Percentiles rank a stretch among this genome's conserved stretches.
Evolutionary conservation across 2,113 vertebrate genomes (phyloP).

Genomic region (Stegostoma tigrinum): DNA sequence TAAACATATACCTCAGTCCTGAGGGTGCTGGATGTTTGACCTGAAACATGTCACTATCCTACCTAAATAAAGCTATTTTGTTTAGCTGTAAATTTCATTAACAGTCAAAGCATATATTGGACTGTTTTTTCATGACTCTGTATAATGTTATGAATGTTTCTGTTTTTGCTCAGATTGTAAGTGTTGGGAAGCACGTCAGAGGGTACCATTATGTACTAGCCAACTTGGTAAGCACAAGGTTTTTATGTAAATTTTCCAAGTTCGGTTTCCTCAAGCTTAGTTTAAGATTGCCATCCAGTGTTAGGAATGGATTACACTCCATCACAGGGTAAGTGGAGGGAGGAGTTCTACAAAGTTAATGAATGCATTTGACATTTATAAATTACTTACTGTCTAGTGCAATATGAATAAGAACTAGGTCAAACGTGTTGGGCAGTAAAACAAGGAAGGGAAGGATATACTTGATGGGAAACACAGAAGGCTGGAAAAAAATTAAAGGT

Average conservation of each 20-base stretch:
- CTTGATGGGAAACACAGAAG: neutral
- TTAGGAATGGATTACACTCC: neutral
- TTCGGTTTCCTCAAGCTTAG: neutral
- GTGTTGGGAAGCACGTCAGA: conserved; percentile 90
- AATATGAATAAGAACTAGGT: neutral
- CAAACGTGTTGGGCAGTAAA: neutral
- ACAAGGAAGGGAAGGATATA: neutral
- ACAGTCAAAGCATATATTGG: neutral
- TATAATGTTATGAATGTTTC: conserved; percentile 27
- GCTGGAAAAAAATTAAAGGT: neutral
- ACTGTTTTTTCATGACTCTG: neutral
- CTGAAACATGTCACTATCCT: neutral
- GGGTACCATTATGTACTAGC: conserved; percentile 94
- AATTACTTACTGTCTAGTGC: neutral
- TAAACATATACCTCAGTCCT: neutral
- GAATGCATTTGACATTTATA: neutral
- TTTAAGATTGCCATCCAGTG: neutral
- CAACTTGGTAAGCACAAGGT: conserved; percentile 81
- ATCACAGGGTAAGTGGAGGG: neutral
- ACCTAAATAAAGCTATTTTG: neutral
- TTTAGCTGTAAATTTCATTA: neutral
- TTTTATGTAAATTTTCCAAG: neutral
- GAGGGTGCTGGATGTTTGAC: too few species aligned
- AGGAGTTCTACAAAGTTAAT: neutral
- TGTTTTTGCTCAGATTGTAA: conserved; percentile 71